phyloP scores from a whole-genome alignment of 2,113 vertebrate genomes.

The Brienomyrus brachyistius region DNA sequence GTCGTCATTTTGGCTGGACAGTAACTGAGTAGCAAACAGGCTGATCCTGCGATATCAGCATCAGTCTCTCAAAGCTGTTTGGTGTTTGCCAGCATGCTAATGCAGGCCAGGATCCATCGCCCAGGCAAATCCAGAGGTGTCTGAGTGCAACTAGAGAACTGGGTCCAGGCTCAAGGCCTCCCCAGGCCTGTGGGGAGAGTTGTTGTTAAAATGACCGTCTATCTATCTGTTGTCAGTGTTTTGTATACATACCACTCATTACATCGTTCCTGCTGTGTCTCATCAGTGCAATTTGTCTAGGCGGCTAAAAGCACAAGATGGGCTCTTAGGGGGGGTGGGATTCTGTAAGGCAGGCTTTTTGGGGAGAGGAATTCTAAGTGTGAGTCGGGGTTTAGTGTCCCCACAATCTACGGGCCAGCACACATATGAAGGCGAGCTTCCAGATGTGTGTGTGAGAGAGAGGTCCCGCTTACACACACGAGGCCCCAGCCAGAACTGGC shows the following conservation, averaged over 20 bases:
- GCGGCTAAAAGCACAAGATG: background rate
- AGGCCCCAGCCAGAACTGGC: background rate
- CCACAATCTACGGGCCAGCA: background rate
- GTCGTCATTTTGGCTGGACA: background rate
- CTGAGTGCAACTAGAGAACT: background rate
- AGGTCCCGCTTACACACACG: background rate
- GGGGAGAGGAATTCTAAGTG: slow-evolving; percentile 12
- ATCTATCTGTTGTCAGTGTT: background rate
- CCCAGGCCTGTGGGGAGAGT: background rate
- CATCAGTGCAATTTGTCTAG: background rate
- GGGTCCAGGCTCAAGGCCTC: background rate
- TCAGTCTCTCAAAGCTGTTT: background rate
- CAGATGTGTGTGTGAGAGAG: background rate
- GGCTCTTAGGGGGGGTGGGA: background rate
- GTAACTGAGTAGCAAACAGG: background rate
- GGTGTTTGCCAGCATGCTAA: background rate
- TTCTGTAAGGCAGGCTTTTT: slow-evolving; percentile 15
- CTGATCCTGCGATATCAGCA: background rate
- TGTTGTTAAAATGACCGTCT: background rate
- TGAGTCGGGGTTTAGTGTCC: slow-evolving; percentile 14
- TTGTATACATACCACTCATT: slow-evolving; percentile 8
- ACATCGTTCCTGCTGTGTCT: background rate
- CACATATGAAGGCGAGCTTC: background rate
- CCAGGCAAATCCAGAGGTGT: background rate
- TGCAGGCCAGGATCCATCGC: background rate